A percentile compares a stretch with the other conserved stretches of the same genome.
Evolutionary conservation across 2,113 vertebrate genomes (phyloP).

Genomic region (Danionella cerebrum): DNA sequence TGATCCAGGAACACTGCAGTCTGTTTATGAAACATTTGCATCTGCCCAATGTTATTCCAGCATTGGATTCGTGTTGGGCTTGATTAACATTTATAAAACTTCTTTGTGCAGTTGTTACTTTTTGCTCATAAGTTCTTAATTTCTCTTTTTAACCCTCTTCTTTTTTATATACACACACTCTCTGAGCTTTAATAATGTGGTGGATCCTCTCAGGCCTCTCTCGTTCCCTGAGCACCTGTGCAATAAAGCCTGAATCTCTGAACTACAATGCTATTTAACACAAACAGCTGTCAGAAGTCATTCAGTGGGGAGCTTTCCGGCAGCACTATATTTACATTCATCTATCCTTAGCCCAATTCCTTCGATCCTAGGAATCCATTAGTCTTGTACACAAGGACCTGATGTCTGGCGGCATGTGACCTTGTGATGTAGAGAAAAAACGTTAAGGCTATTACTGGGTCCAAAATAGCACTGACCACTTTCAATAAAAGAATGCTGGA

Average conservation of each 20-base stretch:
- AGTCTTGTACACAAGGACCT: background rate
- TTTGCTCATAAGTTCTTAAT: background rate
- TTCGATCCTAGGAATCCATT: background rate
- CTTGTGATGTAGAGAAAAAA: background rate
- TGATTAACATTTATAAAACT: background rate
- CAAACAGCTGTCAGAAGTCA: constrained; percentile 41
- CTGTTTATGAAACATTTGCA: too few relatives aligned
- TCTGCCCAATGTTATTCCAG: too few relatives aligned
- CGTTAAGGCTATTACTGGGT: background rate
- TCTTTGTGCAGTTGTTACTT: background rate
- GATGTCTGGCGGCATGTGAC: background rate
- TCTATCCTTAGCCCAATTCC: background rate
- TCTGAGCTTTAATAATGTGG: constrained; percentile 69
- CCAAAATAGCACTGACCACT: background rate
- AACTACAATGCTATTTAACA: constrained; percentile 63
- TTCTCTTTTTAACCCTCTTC: constrained; percentile 7
- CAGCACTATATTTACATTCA: constrained; percentile 64
- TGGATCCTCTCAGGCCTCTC: constrained; percentile 60
- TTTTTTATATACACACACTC: constrained; percentile 60
- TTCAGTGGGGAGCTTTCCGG: constrained; percentile 49
- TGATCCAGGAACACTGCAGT: too few relatives aligned
- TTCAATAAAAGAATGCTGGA: background rate
- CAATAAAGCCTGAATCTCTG: constrained; percentile 67
- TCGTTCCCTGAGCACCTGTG: constrained; percentile 61
- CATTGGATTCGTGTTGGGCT: background rate